Conservation (phyloP, 1,140 invertebrate species). For the Prorops nasuta region DNA sequence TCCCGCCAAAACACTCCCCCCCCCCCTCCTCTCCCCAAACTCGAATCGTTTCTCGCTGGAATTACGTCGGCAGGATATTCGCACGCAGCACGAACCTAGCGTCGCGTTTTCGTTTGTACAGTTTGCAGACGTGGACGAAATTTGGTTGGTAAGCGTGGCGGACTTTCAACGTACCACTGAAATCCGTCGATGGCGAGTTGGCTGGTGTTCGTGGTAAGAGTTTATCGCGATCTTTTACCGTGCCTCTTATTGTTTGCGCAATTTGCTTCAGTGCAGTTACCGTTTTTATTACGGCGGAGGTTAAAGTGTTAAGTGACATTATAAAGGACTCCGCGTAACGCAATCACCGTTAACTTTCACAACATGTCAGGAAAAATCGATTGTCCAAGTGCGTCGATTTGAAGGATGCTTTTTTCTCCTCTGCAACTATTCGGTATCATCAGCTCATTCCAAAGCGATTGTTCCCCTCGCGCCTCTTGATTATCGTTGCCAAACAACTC, state of each 20-base stretch:
- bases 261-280: conserved; percentile 1
- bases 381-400: too few species aligned
- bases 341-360: too few species aligned
- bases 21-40: background rate
- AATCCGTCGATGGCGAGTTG: background rate
- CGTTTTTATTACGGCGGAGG: conserved; percentile 9
- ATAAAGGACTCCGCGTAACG: conserved; percentile 15
- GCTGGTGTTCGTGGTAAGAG: background rate
- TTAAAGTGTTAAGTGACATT: conserved; percentile 26
- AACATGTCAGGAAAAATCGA: too few species aligned
- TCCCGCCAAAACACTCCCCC: background rate
- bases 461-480: too few species aligned
- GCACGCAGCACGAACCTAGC: background rate
- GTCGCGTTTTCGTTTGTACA: too few species aligned
- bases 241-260: conserved; percentile 1
- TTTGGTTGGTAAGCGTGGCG: conserved; percentile 2
- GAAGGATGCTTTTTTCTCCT: too few species aligned
- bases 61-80: conserved; percentile 18
- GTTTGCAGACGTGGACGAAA: too few species aligned
- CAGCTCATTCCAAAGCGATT: too few species aligned
- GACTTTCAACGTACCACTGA: background rate
- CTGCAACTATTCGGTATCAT: too few species aligned
- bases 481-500: too few species aligned
- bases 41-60: too few species aligned
- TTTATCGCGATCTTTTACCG: too few species aligned